phyloP scores from a whole-genome alignment of 2,888 invertebrate species.

The Calephelis perditalis region DNA sequence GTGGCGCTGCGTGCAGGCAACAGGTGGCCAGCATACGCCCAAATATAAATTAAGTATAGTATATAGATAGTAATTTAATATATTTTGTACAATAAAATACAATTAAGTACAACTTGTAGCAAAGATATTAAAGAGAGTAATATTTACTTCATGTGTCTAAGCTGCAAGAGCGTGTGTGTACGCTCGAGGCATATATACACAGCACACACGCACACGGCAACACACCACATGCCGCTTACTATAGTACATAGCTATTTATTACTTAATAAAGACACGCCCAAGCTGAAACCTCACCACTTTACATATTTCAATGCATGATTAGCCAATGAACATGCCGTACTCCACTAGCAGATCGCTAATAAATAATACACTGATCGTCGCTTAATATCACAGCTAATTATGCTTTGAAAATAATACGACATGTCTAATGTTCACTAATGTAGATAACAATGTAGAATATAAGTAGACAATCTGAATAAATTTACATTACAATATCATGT shows the following conservation, averaged over 20 bases:
- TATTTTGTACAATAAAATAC: slow-evolving; percentile 84
- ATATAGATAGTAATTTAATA: slow-evolving; percentile 79
- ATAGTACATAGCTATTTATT: slow-evolving; percentile 74
- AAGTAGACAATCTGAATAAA: slow-evolving; percentile 78
- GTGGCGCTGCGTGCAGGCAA: slow-evolving; percentile 75
- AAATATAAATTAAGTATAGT: slow-evolving; percentile 72
- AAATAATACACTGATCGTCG: slow-evolving; percentile 76
- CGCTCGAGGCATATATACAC: slow-evolving; percentile 77
- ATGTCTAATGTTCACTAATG: slow-evolving; percentile 78
- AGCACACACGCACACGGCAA: slow-evolving; percentile 74
- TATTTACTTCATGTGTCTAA: slow-evolving; percentile 76
- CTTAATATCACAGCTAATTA: slow-evolving; percentile 79
- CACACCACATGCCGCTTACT: slow-evolving; percentile 73
- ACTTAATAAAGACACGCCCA: slow-evolving; percentile 76
- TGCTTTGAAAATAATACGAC: slow-evolving; percentile 78
- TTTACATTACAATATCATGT: slow-evolving; percentile 79
- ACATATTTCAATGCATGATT: slow-evolving; percentile 78
- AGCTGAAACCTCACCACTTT: slow-evolving; percentile 71
- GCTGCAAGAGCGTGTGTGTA: slow-evolving; percentile 77
- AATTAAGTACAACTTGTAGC: slow-evolving; percentile 84
- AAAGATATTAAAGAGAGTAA: slow-evolving; percentile 81
- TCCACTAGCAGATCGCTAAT: slow-evolving; percentile 73
- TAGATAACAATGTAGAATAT: slow-evolving; percentile 78
- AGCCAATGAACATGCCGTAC: slow-evolving; percentile 77
- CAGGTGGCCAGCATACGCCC: slow-evolving; percentile 73